Percentiles rank a stretch among this genome's conserved stretches.
Evolutionary conservation across 2,888 invertebrate species (phyloP).

Genomic region (Cantharis lateralis): DNA sequence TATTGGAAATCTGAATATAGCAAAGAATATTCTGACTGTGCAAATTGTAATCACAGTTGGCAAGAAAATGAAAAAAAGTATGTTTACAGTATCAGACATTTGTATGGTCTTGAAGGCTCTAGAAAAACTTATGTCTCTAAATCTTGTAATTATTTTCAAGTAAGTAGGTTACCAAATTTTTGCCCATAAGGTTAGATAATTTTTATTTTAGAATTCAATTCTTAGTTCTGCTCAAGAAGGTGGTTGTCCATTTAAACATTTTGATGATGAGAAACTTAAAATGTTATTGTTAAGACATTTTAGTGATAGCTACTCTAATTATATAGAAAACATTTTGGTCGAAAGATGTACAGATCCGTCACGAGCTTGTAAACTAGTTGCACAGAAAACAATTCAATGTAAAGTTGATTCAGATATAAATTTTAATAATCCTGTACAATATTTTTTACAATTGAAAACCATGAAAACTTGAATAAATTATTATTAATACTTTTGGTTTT

Average conservation of each 20-base stretch:
- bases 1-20: constrained; percentile 71
- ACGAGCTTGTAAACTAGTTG: constrained; percentile 36
- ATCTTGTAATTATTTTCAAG: constrained; percentile 65
- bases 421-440: constrained; percentile 35
- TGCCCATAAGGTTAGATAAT: not conserved
- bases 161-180: constrained; percentile 48
- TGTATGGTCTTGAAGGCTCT: constrained; percentile 74
- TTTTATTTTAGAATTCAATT: constrained; percentile 29
- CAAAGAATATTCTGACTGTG: constrained; percentile 54
- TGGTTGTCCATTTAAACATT: constrained; percentile 67
- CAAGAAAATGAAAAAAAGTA: constrained; percentile 60
- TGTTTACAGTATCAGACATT: constrained; percentile 65
- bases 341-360: constrained; percentile 34
- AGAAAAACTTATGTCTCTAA: constrained; percentile 65
- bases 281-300: constrained; percentile 44
- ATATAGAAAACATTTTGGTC: constrained; percentile 36
- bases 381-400: constrained; percentile 4
- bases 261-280: constrained; percentile 57
- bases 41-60: constrained; percentile 68
- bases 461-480: not conserved
- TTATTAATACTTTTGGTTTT: too few relatives aligned
- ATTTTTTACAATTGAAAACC: constrained; percentile 33
- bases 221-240: constrained; percentile 59
- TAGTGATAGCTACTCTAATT: constrained; percentile 26
- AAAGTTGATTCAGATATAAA: not conserved